Conservation (phyloP, 1,140 invertebrate species). For the Drosophila carrolli region DNA sequence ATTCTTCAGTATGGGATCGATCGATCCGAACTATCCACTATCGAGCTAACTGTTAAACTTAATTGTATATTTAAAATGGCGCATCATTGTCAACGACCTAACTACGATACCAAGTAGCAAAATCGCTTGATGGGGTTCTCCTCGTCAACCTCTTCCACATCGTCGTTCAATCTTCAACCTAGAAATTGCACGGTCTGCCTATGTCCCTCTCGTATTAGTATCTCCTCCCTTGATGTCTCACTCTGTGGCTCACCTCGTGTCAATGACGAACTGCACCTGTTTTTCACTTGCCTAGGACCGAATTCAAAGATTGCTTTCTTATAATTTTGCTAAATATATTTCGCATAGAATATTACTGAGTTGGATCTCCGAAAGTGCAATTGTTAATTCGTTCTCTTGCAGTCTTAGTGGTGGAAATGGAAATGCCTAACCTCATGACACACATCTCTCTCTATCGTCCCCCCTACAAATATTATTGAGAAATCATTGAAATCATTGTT, state of each 20-base stretch:
- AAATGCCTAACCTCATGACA: conserved; percentile 53
- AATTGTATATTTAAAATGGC: conserved; percentile 77
- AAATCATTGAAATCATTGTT: conserved; percentile 82
- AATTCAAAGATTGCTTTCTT: conserved; percentile 39
- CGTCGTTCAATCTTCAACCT: conserved; percentile 59
- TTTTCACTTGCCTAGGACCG: conserved; percentile 19
- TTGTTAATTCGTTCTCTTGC: conserved; percentile 24
- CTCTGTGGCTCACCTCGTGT: conserved; percentile 36
- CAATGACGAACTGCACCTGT: conserved; percentile 42
- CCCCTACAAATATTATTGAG: conserved; percentile 78
- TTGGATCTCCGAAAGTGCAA: conserved; percentile 34
- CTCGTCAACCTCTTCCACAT: conserved; percentile 1
- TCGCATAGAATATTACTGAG: conserved; percentile 30
- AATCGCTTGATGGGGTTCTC: conserved; percentile 26
- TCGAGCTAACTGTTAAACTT: conserved; percentile 68
- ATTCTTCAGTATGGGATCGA: conserved; percentile 18
- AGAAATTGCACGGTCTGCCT: conserved; percentile 79
- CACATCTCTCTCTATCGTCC: conserved; percentile 41
- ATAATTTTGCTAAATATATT: conserved; percentile 49
- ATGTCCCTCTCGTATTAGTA: conserved; percentile 34
- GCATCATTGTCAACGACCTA: conserved; percentile 71
- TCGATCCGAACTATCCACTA: conserved; percentile 41
- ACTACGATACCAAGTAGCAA: conserved; percentile 56
- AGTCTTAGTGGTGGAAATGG: conserved; percentile 43
- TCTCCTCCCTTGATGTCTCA: conserved; percentile 19